Conservation (phyloP, 2,888 invertebrate species). For the Ichneumon xanthorius region DNA sequence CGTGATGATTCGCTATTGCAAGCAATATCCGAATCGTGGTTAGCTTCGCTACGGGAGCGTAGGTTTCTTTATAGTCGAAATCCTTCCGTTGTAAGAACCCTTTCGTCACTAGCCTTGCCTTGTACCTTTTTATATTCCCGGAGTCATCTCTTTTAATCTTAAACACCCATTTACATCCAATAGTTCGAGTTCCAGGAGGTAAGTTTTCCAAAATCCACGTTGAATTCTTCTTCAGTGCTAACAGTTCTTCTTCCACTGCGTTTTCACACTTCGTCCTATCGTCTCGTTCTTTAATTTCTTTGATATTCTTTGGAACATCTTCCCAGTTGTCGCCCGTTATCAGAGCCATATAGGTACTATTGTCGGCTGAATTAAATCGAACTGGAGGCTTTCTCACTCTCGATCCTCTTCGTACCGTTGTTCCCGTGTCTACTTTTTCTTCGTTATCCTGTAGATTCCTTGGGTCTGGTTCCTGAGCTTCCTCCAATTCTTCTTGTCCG, state of each 20-base stretch:
- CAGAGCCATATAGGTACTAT: not conserved
- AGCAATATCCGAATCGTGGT: constrained; percentile 71
- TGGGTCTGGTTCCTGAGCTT: no score
- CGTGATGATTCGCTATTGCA: constrained; percentile 69
- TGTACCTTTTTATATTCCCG: constrained; percentile 4
- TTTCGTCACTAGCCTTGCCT: no score
- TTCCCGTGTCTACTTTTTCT: no score
- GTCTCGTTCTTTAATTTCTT: not conserved
- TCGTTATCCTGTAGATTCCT: no score
- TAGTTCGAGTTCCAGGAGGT: not conserved
- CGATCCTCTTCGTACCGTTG: constrained; percentile 43
- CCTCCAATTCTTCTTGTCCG: no score
- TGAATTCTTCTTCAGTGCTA: not conserved
- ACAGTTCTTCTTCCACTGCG: constrained; percentile 1
- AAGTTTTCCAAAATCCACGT: not conserved
- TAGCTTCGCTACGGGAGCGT: constrained; percentile 72
- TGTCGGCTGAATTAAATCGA: not conserved
- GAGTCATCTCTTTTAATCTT: constrained; percentile 13
- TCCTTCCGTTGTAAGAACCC: no score
- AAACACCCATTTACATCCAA: constrained; percentile 13
- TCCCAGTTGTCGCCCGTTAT: not conserved
- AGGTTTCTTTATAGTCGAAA: constrained; percentile 75
- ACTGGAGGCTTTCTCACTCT: not conserved
- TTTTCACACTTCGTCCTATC: not conserved
- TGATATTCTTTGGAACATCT: not conserved